Evolutionary conservation across 2,888 invertebrate genomes (phyloP), one percentile per base, ranked within the genome.

Genomic region (Sabellastarte sp.): DNA sequence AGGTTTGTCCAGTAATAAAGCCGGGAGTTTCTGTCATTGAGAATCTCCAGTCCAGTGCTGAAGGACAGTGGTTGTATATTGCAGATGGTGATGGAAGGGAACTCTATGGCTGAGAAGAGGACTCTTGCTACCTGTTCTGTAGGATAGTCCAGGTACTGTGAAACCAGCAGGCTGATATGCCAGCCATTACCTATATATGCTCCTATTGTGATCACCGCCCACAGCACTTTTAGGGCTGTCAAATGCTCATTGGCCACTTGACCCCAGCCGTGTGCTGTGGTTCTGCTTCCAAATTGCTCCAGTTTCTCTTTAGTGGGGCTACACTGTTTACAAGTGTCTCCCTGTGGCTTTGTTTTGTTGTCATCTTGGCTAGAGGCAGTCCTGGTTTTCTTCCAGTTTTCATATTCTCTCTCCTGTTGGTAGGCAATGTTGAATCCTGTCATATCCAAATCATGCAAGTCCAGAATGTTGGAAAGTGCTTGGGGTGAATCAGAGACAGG

Each of bases 81-180:
- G 63, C 80, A 80, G 31, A 80, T 69, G 3, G 80, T 77, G 1
- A 80, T 74, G 0, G 79, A 74, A 1, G 80, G 80, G 63, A 78
- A 80, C 61, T 78, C 76, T 10, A 80, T 78, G 76, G 77, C 76
- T 3, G 41, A 24, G 30, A 63, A 30, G 24, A 60, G 50, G 5
- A 63, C 30, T 24, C 33, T 30, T 29, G 62, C 10, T 10, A 62
- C 62, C 32, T 64, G 65, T 32, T 64, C 65, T 2, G 28, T 50
- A n/a, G 61, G 65, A 20, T 32, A 64, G 20, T 24, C 3, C 30
- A 64, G 59, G 28, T 64, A 64, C 29, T 64, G 65, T 15, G 24
- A 10, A 10, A 63, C 59, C 29, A 64, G 62, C 5, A 59, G 3
- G 24, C 50, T 50, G 3, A 64, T 55, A 50, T 64, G 65, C 2